Base-by-base conservation (phyloP, 2,113 vertebrate genomes). In the Loxodonta africana region DNA sequence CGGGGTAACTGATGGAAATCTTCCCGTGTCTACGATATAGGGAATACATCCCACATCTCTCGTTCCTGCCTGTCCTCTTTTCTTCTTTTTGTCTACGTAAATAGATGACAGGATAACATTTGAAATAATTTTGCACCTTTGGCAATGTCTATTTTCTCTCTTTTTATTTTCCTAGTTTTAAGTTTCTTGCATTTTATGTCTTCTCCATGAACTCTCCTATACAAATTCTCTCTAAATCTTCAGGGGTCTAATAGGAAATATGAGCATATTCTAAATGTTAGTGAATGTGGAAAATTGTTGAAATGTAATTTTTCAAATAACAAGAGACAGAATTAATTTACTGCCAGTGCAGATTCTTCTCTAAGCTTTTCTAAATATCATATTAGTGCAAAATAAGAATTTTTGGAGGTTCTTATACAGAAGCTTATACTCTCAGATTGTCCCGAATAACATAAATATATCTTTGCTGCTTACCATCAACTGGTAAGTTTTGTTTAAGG, bases 391-490 rank as follows among this genome's bases (percentile, higher is more conserved):
- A 92, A 81, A 28, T 41, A 81, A 82, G 20, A 11, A 81, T 4
- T 53, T 44, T 76, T 53, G 26, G 78, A 23, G 57, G 20, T 21
- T 48, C n/a, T 9, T 53, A 63, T 11, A 60, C 15, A 82, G 4
- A 67, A 26, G 69, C 10, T 82, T 2, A 44, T 41, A 67, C 37
- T 74, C n/a, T 76, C 46, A 53, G 23, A n/a, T 6, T 17, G 6
- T 73, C 51, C 25, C 6, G 41, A 46, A 12, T 30, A 77, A 90
- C 44, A 63, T 78, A 71, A 88, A 65, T 18, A 65, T 48, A 71
- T 48, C 9, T 84, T 84, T 69, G 81, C 94, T 62, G 60, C 62
- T 44, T 51, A 95, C 82, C 94, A 28, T 78, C 53, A 62, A 62
- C 71, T 91, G 92, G 53, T 23, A 88, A 8, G 1, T 92, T 33